Percentiles rank a stretch among this genome's conserved stretches.
Conservation (phyloP, 2,888 invertebrate species). For the Cryptosula pallasiana region DNA sequence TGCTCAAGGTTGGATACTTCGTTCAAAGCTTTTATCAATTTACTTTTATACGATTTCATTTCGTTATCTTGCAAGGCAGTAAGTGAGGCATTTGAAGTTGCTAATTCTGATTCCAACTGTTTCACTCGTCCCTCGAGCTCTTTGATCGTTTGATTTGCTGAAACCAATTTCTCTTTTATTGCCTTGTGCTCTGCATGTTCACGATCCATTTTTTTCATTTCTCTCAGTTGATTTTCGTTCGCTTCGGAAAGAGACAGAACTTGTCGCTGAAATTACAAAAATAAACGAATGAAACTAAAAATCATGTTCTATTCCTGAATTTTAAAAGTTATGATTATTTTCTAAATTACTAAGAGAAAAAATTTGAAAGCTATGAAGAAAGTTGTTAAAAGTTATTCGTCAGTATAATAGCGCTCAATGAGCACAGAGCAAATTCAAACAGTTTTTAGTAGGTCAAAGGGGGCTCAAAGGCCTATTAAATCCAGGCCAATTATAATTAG, state of each 20-base stretch:
- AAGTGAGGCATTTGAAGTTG: not conserved
- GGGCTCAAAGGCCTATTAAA: too few species aligned
- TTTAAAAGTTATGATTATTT: too few species aligned
- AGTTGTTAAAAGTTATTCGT: too few species aligned
- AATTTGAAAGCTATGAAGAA: too few species aligned
- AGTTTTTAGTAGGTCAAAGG: too few species aligned
- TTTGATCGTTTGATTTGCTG: conserved; percentile 19
- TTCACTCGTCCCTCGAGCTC: not conserved
- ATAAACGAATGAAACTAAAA: too few species aligned
- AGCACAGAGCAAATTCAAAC: too few species aligned
- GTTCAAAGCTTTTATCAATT: conserved; percentile 4
- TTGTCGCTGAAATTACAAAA: too few species aligned
- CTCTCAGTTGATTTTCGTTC: conserved; percentile 8
- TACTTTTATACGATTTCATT: conserved; percentile 12
- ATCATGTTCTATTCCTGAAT: too few species aligned
- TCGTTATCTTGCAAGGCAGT: conserved; percentile 6
- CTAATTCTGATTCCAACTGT: not conserved
- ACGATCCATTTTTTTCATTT: not conserved
- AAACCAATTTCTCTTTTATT: not conserved
- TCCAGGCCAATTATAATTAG: too few species aligned
- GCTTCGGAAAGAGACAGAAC: not conserved
- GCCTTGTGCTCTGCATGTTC: not conserved
- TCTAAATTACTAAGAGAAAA: too few species aligned
- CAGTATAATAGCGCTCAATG: too few species aligned
- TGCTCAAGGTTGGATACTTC: conserved; percentile 8